Evolutionary conservation across 2,113 vertebrate genomes (phyloP).

Genomic region (Macrotis lagotis): DNA sequence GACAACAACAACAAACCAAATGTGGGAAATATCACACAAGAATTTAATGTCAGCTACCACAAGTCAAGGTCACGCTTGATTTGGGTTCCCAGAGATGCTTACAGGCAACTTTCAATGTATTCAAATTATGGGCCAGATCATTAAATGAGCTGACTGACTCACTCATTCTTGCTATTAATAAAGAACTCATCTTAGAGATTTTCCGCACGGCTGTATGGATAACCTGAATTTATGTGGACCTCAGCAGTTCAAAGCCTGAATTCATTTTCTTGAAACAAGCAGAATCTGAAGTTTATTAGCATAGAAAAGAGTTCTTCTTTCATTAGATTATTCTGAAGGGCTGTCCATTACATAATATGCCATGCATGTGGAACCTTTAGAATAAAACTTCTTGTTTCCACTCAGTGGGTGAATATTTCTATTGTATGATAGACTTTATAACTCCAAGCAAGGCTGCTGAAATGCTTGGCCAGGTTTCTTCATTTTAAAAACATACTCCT

Average conservation of each 20-base stretch:
- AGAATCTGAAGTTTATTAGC: constrained; percentile 76
- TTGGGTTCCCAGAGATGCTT: constrained; percentile 77
- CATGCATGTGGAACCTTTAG: constrained; percentile 67
- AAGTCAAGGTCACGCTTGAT: constrained; percentile 81
- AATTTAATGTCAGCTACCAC: constrained; percentile 68
- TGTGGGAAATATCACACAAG: constrained; percentile 64
- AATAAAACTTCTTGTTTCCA: constrained; percentile 76
- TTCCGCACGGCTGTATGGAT: constrained; percentile 79
- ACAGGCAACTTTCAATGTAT: constrained; percentile 77
- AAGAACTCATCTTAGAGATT: constrained; percentile 82
- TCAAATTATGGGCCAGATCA: constrained; percentile 83
- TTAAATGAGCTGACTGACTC: constrained; percentile 80
- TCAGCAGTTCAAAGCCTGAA: constrained; percentile 81
- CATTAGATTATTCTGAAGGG: constrained; percentile 76
- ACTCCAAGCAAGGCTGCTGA: constrained; percentile 65
- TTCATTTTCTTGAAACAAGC: constrained; percentile 76
- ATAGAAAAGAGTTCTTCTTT: constrained; percentile 74
- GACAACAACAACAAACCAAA: constrained; percentile 65
- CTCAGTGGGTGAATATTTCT: constrained; percentile 67
- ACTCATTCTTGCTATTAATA: constrained; percentile 81
- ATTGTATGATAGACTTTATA: constrained; percentile 71
- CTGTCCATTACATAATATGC: constrained; percentile 66
- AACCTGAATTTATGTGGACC: constrained; percentile 82
- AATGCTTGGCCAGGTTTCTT: constrained; percentile 59
- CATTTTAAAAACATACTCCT: constrained; percentile 75